phyloP scores from a whole-genome alignment of 2,888 invertebrate species.

The Tanytarsus gracilentus region DNA sequence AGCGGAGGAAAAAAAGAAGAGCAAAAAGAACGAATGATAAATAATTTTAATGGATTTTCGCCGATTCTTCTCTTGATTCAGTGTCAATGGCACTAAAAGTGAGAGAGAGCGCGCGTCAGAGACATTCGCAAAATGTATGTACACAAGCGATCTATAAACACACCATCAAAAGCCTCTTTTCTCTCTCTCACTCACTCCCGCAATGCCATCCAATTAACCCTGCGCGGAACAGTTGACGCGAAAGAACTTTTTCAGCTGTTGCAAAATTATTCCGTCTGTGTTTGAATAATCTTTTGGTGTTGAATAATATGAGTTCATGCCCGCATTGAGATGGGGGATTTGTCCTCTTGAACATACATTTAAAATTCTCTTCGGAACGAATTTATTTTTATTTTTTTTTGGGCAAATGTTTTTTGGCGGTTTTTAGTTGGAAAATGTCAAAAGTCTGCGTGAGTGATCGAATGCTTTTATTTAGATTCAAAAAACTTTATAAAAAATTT shows the following conservation, averaged over 20 bases:
- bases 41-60: constrained; percentile 7
- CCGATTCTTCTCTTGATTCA: background rate
- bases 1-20: background rate
- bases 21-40: constrained; percentile 7
- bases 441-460: too few relatives aligned
- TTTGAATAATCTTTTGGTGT: too few relatives aligned
- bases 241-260: background rate
- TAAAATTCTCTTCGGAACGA: too few relatives aligned
- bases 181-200: too few relatives aligned
- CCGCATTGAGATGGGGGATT: too few relatives aligned
- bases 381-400: too few relatives aligned
- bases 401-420: too few relatives aligned
- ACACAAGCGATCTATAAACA: background rate
- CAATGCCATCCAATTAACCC: constrained; percentile 3
- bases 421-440: too few relatives aligned
- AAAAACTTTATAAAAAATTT: too few relatives aligned
- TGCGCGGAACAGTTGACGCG: constrained; percentile 6
- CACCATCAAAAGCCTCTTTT: background rate
- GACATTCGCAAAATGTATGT: background rate
- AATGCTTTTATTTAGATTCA: too few relatives aligned
- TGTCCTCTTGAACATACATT: too few relatives aligned
- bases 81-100: constrained; percentile 7
- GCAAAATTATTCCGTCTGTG: background rate
- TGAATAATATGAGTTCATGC: too few relatives aligned
- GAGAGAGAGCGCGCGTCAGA: background rate